Evolutionary conservation across 2,113 vertebrate genomes (phyloP), one percentile per base, ranked within the genome.

Genomic region (Vanacampus margaritifer): DNA sequence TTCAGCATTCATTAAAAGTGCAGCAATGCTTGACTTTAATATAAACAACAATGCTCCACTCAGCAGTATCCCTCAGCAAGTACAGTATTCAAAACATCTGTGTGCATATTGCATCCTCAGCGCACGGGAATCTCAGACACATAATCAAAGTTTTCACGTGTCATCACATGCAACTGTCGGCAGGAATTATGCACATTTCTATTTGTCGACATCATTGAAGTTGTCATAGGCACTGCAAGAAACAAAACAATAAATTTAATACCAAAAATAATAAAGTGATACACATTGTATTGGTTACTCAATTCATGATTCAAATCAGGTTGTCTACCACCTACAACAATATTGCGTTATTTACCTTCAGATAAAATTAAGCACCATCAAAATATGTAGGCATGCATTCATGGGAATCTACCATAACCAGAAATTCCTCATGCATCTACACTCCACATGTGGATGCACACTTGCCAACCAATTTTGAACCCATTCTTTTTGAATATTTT

Each of bases 21-120:
- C 67, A 69, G 77, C 79, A 57, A 71, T 72, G 72, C 73, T 85
- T 82, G 77, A 73, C 83, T 83, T 86, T 87, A 84, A 86, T 82
- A 87, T 79, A 86, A 74, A 75, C 69, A 76, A 79, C 78, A 81
- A 80, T 81, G 80, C 79, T 84, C 76, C 45, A 65, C 79, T 3
- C 80, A 7, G 69, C 87, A 60, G 84, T 80, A 81, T 71, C 67
- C 68, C 84, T 77, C 81, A 64, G 71, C 67, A 69, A 79, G 54
- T 28, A 17, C 6, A 32, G 76, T 28, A 72, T 76, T 84, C 71
- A 75, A 80, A 83, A 84, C 73, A 81, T 79, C 82, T 78, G 84
- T 78, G 84, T 78, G 77, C 73, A 66, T 70, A 71, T 62, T 71
- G 39, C 61, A 65, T 76, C 80, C 73, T 60, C 53, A 21, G 59